Evolutionary conservation across 2,888 invertebrate species (phyloP).

Genomic region (Coremacera marginata): DNA sequence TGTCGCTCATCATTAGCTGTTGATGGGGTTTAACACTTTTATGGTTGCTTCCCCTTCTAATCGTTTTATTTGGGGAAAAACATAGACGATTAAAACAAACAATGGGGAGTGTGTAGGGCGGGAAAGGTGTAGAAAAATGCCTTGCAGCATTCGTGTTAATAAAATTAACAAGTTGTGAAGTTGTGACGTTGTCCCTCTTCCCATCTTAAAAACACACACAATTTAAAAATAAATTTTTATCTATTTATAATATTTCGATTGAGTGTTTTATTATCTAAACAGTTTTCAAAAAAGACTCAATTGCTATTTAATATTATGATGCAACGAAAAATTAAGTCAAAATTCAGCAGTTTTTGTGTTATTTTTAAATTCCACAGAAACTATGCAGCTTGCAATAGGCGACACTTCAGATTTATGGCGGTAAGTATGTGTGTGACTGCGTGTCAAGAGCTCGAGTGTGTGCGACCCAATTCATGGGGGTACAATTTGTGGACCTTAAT

Average conservation of each 20-base stretch:
- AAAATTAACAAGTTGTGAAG: background rate
- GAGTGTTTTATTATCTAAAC: no score
- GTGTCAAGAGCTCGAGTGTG: background rate
- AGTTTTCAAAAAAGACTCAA: no score
- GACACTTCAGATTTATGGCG: background rate
- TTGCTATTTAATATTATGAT: no score
- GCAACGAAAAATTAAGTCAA: background rate
- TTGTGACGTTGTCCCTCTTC: background rate
- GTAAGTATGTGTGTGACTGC: background rate
- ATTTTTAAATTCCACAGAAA: background rate
- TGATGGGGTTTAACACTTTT: conserved; percentile 4
- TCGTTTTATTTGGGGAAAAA: background rate
- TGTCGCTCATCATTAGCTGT: conserved; percentile 7
- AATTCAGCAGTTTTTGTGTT: background rate
- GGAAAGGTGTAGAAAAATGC: background rate
- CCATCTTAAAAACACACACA: background rate
- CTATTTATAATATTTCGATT: no score
- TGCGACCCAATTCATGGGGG: conserved; percentile 20
- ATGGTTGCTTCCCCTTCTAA: background rate
- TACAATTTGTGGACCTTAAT: conserved; percentile 11
- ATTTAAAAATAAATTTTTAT: background rate
- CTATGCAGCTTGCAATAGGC: background rate
- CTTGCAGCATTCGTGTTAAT: background rate
- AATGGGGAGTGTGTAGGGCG: background rate
- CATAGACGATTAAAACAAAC: background rate